Evolutionary conservation across 1,140 invertebrate species (phyloP).

Genomic region (Drosophila pandora): DNA sequence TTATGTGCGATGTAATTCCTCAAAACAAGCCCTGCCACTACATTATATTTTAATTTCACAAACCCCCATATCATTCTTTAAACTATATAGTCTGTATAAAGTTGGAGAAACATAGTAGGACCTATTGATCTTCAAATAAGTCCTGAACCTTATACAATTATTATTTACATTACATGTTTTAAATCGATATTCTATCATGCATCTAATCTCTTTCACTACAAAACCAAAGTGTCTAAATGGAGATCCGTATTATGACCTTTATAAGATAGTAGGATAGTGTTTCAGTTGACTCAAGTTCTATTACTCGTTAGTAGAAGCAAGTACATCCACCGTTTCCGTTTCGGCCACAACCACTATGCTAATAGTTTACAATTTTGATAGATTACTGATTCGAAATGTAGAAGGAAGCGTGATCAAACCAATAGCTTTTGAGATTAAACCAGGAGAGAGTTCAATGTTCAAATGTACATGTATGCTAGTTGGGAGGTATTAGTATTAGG

Average conservation of each 20-base stretch:
- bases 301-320: slow-evolving; percentile 60
- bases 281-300: slow-evolving; percentile 4
- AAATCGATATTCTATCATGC: slow-evolving; percentile 18
- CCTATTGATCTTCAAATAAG: too few relatives aligned
- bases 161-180: not conserved
- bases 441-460: slow-evolving; percentile 22
- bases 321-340: slow-evolving; percentile 20
- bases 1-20: not conserved
- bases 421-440: slow-evolving; percentile 30
- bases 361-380: slow-evolving; percentile 13
- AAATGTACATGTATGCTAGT: slow-evolving; percentile 40
- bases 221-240: not conserved
- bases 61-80: not conserved
- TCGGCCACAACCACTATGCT: slow-evolving; percentile 48
- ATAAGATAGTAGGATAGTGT: not conserved
- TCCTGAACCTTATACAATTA: not conserved
- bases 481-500: not conserved
- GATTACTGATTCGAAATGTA: slow-evolving; percentile 26
- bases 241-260: not conserved
- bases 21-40: not conserved
- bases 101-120: too few relatives aligned
- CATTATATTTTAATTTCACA: not conserved
- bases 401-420: slow-evolving; percentile 41
- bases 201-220: not conserved
- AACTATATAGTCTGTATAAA: too few relatives aligned